These are phyloP conservation scores for Cyprinodon tularosa DNA, from an alignment of 2,113 vertebrate genomes.

Conservation along the genomic window DNA sequence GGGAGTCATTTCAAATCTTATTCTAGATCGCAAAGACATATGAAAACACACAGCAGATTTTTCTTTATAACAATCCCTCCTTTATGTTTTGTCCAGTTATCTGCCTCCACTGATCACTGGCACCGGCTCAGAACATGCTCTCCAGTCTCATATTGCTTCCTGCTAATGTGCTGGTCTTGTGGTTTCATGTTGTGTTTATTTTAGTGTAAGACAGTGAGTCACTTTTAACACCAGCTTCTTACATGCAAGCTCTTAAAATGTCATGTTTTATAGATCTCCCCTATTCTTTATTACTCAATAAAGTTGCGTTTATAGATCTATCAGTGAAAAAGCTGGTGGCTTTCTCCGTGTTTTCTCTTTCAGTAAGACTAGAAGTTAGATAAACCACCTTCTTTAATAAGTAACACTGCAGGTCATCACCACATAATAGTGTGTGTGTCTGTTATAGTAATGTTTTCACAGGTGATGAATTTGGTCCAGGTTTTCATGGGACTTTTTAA, in stretches of 20 bases:
- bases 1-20: constrained; percentile 25
- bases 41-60: neutral
- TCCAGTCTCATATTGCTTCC: neutral
- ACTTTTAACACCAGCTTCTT: constrained; percentile 39
- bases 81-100: neutral
- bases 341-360: constrained; percentile 17
- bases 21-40: constrained; percentile 11
- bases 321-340: constrained; percentile 27
- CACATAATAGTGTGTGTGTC: neutral
- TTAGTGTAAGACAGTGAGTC: constrained; percentile 12
- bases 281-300: constrained; percentile 50
- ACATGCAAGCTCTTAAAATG: constrained; percentile 8
- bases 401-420: constrained; percentile 16
- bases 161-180: constrained; percentile 19
- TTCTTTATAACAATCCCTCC: constrained; percentile 16
- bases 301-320: constrained; percentile 53
- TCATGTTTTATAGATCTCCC: constrained; percentile 48
- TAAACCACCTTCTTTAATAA: constrained; percentile 38
- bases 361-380: constrained; percentile 22
- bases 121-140: neutral
- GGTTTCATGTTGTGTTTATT: constrained; percentile 31
- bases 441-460: constrained; percentile 20
- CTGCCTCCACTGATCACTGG: constrained; percentile 12
- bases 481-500: constrained; percentile 58
- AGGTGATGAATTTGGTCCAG: constrained; percentile 32